phyloP scores from a whole-genome alignment of 2,888 invertebrate genomes.

The Cheilosia soror region DNA sequence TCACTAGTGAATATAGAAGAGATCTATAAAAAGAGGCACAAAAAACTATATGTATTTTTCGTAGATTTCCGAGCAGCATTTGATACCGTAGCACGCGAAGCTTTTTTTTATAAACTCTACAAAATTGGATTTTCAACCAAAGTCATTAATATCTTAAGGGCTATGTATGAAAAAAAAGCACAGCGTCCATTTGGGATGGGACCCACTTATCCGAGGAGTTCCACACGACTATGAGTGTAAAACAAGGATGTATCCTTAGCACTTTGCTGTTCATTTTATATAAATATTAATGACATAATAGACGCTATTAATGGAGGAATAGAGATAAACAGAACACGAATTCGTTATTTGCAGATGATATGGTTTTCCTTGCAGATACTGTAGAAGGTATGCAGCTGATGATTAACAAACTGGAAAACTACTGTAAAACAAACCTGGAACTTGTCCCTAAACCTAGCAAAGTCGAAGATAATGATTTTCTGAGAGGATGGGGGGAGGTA shows the following conservation, averaged over 20 bases:
- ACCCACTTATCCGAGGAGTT: background rate
- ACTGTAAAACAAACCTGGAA: no score
- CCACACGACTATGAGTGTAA: slow-evolving; percentile 1
- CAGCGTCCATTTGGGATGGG: background rate
- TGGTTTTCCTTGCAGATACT: background rate
- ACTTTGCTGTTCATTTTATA: background rate
- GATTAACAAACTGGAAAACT: no score
- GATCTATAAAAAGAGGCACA: background rate
- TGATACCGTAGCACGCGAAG: slow-evolving; percentile 9
- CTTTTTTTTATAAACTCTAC: slow-evolving; percentile 5
- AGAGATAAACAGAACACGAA: background rate
- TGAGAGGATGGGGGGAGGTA: background rate
- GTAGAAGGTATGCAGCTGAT: no score
- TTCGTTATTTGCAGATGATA: background rate
- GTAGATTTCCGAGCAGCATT: slow-evolving; percentile 13
- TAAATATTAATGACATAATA: background rate
- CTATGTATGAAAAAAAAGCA: slow-evolving; percentile 5
- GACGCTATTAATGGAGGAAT: background rate
- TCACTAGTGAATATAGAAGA: background rate
- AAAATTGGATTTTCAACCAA: background rate
- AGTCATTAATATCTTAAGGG: background rate
- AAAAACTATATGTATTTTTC: background rate
- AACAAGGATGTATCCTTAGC: slow-evolving; percentile 4
- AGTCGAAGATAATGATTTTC: slow-evolving; percentile 10
- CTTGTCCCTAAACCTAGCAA: background rate